Percentiles rank a stretch among this genome's conserved stretches.
phyloP scores from a whole-genome alignment of 2,113 vertebrate species.

The Petromus typicus region DNA sequence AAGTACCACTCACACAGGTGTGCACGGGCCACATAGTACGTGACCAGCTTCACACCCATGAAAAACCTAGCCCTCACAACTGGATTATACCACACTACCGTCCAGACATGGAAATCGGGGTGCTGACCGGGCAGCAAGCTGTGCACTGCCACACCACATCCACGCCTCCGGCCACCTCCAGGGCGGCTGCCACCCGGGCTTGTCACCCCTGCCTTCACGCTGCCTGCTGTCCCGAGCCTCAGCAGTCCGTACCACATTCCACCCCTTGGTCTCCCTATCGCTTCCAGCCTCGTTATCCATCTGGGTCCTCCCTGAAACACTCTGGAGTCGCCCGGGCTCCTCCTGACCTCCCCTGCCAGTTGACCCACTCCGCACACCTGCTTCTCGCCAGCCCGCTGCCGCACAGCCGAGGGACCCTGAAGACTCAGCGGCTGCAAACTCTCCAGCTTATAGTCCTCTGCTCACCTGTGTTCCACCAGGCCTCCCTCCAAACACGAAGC shows the following conservation, averaged over 20 bases:
- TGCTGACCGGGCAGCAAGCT: background rate
- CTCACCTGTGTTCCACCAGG: background rate
- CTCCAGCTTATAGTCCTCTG: background rate
- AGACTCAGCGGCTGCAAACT: background rate
- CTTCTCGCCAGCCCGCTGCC: background rate
- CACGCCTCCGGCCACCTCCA: background rate
- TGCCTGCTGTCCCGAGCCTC: background rate
- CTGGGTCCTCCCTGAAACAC: background rate
- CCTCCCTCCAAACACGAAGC: background rate
- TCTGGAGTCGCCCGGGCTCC: fast-evolving
- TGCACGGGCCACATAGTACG: background rate
- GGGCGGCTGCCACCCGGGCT: background rate
- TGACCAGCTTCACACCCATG: background rate
- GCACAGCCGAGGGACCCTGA: background rate
- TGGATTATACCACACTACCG: background rate
- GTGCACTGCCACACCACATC: background rate
- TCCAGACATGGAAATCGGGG: background rate
- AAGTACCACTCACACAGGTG: background rate
- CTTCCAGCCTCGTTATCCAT: background rate
- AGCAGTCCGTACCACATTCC: background rate
- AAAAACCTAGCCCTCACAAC: background rate
- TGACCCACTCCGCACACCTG: too few species aligned
- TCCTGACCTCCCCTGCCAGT: background rate
- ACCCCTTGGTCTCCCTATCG: background rate
- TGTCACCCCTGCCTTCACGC: background rate